phyloP scores from a whole-genome alignment of 2,888 invertebrate species.

The Criorhina ranunculi region DNA sequence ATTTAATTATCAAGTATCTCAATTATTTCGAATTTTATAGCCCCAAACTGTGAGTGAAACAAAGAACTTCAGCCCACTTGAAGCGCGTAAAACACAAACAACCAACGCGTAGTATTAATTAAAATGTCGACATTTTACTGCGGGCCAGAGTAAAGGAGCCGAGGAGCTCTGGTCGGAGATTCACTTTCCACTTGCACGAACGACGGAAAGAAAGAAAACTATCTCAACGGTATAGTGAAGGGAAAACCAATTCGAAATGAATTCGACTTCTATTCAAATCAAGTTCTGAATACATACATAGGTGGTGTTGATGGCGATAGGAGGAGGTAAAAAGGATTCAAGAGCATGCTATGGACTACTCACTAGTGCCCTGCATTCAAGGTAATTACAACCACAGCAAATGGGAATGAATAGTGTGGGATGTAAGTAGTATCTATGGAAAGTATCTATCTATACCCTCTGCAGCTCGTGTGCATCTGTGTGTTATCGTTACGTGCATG shows the following conservation, averaged over 20 bases:
- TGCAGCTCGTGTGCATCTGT: background rate
- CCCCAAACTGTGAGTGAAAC: conserved; percentile 10
- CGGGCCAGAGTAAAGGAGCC: conserved; percentile 7
- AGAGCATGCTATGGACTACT: background rate
- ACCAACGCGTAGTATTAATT: conserved; percentile 51
- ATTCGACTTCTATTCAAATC: conserved; percentile 46
- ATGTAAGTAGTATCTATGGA: background rate
- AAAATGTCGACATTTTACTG: conserved; percentile 52
- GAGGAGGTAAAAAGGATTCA: conserved; percentile 25
- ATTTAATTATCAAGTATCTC: conserved; percentile 18
- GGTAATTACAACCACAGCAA: conserved; percentile 55
- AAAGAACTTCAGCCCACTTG: conserved; percentile 18
- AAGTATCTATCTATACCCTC: background rate
- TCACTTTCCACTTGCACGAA: conserved; percentile 40
- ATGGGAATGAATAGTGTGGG: conserved; percentile 17
- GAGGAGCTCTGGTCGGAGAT: conserved; percentile 27
- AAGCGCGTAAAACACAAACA: conserved; percentile 20
- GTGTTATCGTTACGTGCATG: background rate
- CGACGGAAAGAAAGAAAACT: no score
- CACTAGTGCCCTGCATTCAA: conserved; percentile 59
- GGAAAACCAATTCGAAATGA: conserved; percentile 44
- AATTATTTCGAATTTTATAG: conserved; percentile 30
- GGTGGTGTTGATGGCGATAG: conserved; percentile 3
- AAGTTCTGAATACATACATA: background rate
- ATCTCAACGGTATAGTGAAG: no score